These are phyloP conservation scores for Chelon auratus DNA, from an alignment of 2,797 vertebrate genomes.

Conservation along the genomic window DNA sequence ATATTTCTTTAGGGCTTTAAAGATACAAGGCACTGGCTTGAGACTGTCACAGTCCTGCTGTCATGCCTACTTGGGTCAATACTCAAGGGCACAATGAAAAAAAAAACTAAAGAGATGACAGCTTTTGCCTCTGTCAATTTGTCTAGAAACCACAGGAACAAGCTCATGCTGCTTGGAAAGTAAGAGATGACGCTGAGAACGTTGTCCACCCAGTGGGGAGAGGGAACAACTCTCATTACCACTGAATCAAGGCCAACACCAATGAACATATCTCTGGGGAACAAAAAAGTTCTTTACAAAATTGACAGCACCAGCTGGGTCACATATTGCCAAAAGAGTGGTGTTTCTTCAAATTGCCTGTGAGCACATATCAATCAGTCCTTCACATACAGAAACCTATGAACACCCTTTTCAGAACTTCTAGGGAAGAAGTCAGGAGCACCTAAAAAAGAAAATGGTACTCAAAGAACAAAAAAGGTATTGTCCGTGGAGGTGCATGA, in stretches of 20 bases:
- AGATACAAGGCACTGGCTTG: background rate
- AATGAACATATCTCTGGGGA: background rate
- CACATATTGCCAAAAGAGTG: background rate
- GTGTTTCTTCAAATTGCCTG: background rate
- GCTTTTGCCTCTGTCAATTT: slow-evolving; percentile 8
- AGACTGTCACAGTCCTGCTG: slow-evolving; percentile 6
- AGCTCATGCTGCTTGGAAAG: slow-evolving; percentile 8
- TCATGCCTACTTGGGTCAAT: background rate
- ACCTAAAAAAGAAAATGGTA: background rate
- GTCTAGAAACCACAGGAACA: background rate
- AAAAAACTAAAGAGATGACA: slow-evolving; percentile 2
- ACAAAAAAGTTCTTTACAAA: slow-evolving; percentile 7
- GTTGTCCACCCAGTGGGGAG: background rate
- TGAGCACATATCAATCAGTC: background rate
- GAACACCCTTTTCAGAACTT: background rate
- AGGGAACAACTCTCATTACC: background rate
- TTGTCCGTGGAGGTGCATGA: background rate
- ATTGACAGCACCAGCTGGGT: background rate
- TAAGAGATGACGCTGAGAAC: slow-evolving; percentile 9
- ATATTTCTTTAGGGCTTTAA: slow-evolving; percentile 13
- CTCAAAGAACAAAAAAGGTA: background rate
- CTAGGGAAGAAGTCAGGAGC: background rate
- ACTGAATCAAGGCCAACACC: background rate
- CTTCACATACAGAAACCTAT: background rate
- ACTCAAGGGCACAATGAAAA: background rate